Evolutionary conservation across 2,113 vertebrate genomes (phyloP).

Genomic region (Ochotona curzoniae): DNA sequence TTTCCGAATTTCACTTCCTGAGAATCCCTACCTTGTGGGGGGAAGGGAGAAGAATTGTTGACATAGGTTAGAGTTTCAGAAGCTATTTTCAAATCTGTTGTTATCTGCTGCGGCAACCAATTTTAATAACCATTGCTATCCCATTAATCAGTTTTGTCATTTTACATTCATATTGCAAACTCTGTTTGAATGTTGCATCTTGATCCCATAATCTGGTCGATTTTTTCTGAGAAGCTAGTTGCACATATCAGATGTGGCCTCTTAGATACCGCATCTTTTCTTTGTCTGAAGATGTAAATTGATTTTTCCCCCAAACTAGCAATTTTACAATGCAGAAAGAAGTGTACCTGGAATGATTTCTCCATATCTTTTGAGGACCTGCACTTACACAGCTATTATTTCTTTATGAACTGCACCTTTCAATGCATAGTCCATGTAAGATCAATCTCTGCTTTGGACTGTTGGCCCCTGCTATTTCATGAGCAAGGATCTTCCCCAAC

Average conservation of each 20-base stretch:
- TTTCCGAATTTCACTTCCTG: background rate
- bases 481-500: background rate
- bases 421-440: background rate
- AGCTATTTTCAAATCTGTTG: background rate
- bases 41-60: background rate
- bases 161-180: background rate
- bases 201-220: background rate
- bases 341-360: background rate
- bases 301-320: background rate
- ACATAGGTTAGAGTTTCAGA: background rate
- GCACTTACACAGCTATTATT: background rate
- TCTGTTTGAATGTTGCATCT: background rate
- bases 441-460: background rate
- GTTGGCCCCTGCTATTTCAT: background rate
- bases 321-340: background rate
- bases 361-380: background rate
- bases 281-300: constrained; percentile 33
- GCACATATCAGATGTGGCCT: constrained; percentile 5
- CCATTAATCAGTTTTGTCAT: background rate
- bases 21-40: background rate
- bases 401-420: constrained; percentile 27
- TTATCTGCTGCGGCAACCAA: background rate
- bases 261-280: background rate
- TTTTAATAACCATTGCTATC: background rate
- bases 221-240: constrained; percentile 12